A percentile compares a stretch with the other conserved stretches of the same genome.
Evolutionary conservation across 64 coral and sea anemone species (phyloP).

Genomic region (Montipora capricornis): DNA sequence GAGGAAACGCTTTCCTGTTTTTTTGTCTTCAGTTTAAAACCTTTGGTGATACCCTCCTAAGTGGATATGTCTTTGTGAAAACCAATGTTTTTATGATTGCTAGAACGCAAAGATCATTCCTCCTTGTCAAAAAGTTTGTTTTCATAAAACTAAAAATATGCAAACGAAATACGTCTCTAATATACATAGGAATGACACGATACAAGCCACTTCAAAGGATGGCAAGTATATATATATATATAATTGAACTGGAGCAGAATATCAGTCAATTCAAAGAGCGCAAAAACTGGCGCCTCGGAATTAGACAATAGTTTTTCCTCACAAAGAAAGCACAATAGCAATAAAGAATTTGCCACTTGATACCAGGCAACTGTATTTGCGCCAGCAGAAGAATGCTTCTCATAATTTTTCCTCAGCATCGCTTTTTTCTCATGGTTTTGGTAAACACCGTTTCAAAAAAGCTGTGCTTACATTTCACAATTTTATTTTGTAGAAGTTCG

Average conservation of each 20-base stretch:
- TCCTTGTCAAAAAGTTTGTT: not conserved
- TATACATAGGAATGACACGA: constrained; percentile 34
- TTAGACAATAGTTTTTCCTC: not conserved
- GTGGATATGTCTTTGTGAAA: not conserved
- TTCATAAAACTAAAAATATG: constrained; percentile 1
- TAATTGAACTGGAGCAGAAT: not conserved
- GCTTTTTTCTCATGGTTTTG: not conserved
- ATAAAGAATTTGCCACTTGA: not conserved
- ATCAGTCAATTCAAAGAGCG: not conserved
- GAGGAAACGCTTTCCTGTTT: not conserved
- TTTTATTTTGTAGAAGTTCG: no score
- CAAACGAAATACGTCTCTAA: constrained; percentile 14
- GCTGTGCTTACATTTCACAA: no score
- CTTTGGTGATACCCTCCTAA: not conserved
- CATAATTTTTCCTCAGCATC: not conserved
- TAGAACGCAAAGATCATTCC: not conserved
- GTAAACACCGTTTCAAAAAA: no score
- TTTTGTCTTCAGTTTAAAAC: not conserved
- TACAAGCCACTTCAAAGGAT: not conserved
- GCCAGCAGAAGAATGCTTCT: not conserved
- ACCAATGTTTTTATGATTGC: not conserved
- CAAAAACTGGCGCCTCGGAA: not conserved
- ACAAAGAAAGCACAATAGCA: not conserved
- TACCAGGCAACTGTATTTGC: constrained; percentile 10
- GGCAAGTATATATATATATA: not conserved